Conservation (phyloP, 2,797 vertebrate genomes). For the Hirundo rustica region DNA sequence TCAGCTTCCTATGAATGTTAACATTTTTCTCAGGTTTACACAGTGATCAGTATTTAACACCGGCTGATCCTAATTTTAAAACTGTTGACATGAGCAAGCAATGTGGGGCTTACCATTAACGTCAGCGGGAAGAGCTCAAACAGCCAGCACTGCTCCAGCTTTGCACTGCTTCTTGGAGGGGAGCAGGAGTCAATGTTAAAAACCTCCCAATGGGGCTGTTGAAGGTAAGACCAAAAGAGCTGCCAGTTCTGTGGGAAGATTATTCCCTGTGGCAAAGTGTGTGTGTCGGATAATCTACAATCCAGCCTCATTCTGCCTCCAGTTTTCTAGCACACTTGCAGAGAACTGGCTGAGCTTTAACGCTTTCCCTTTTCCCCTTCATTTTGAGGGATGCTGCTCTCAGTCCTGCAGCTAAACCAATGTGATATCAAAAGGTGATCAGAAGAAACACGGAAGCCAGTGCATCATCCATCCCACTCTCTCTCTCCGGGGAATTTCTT, state of each 20-base stretch:
- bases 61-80: not conserved
- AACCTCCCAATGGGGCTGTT: not conserved
- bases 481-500: not conserved
- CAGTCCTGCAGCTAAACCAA: not conserved
- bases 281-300: not conserved
- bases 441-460: not conserved
- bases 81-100: not conserved
- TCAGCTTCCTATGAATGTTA: not conserved
- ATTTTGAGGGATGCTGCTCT: not conserved
- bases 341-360: not conserved
- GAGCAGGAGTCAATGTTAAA: not conserved
- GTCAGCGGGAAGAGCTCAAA: not conserved
- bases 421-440: not conserved
- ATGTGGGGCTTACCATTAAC: not conserved
- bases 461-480: not conserved
- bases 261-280: constrained; percentile 29
- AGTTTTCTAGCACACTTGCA: not conserved
- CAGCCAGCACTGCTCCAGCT: not conserved
- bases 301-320: not conserved
- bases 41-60: not conserved
- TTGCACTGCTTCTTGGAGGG: not conserved
- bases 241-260: not conserved
- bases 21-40: constrained; percentile 1
- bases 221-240: not conserved
- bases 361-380: not conserved